Evolutionary conservation across 2,113 vertebrate species (phyloP).

Genomic region (Recurvirostra avosetta): DNA sequence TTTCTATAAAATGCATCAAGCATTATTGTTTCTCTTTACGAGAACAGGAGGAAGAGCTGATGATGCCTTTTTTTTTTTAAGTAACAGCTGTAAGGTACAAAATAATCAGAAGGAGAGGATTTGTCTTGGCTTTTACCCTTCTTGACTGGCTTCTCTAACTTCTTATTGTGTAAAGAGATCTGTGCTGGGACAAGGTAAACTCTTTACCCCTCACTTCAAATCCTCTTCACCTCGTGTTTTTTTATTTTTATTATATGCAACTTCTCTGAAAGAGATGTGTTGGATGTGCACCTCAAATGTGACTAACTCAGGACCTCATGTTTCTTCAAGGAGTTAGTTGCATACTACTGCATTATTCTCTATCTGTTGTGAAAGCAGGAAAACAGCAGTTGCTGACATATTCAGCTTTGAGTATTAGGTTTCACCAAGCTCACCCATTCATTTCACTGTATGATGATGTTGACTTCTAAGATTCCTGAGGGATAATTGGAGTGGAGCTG

Average conservation of each 20-base stretch:
- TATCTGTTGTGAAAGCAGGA: background rate
- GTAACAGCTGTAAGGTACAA: background rate
- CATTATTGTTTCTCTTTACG: background rate
- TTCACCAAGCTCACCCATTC: background rate
- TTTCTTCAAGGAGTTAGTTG: background rate
- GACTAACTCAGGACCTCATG: background rate
- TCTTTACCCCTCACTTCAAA: background rate
- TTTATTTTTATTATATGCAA: background rate
- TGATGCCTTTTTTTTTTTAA: background rate
- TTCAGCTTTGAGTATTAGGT: background rate
- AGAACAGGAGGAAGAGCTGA: background rate
- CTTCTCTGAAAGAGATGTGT: background rate
- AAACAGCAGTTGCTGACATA: background rate
- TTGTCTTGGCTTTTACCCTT: background rate
- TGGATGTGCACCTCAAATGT: background rate
- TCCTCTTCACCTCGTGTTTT: background rate
- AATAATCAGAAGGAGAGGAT: background rate
- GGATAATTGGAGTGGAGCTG: background rate
- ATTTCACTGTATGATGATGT: background rate
- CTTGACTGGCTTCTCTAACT: background rate
- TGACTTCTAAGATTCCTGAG: background rate
- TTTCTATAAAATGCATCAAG: background rate
- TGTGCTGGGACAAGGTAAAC: background rate
- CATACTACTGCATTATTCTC: background rate
- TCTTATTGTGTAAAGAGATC: background rate